These are phyloP conservation scores for Takifugu flavidus DNA, from an alignment of 2,113 vertebrate species.

Conservation along the genomic window DNA sequence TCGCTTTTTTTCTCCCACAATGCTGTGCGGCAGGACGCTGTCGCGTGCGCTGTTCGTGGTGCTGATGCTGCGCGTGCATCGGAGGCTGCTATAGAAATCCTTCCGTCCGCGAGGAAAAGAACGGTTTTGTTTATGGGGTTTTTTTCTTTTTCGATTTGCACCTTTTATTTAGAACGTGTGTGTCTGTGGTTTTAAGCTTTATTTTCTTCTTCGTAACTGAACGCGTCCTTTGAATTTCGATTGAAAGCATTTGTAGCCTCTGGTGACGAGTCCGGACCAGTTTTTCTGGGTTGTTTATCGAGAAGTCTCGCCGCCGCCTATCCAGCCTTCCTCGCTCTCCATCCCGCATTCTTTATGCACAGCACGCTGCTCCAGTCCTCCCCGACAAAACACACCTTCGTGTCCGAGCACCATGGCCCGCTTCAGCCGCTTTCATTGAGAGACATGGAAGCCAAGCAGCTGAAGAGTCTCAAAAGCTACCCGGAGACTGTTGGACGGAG, in stretches of 20 bases:
- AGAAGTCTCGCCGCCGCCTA: conserved; percentile 9
- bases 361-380: conserved; percentile 72
- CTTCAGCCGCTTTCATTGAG: conserved; percentile 67
- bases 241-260: neutral
- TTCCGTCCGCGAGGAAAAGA: conserved; percentile 30
- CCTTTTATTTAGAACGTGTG: neutral
- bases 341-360: conserved; percentile 75
- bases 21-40: conserved; percentile 71
- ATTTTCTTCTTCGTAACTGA: neutral
- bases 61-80: conserved; percentile 81
- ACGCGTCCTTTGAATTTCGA: neutral
- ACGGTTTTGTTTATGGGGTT: neutral
- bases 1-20: conserved; percentile 73
- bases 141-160: neutral
- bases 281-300: conserved; percentile 7
- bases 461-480: conserved; percentile 77
- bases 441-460: conserved; percentile 76
- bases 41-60: conserved; percentile 78
- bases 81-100: conserved; percentile 44
- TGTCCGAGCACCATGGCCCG: conserved; percentile 78
- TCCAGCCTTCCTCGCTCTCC: conserved; percentile 40
- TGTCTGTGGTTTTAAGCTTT: neutral
- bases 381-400: conserved; percentile 64
- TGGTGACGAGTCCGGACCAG: conserved; percentile 1
- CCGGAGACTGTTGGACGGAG: conserved; percentile 78